Evolutionary conservation across 2,113 vertebrate species (phyloP), one percentile per base, ranked within the genome.

Genomic region (Toxotes jaculatrix): DNA sequence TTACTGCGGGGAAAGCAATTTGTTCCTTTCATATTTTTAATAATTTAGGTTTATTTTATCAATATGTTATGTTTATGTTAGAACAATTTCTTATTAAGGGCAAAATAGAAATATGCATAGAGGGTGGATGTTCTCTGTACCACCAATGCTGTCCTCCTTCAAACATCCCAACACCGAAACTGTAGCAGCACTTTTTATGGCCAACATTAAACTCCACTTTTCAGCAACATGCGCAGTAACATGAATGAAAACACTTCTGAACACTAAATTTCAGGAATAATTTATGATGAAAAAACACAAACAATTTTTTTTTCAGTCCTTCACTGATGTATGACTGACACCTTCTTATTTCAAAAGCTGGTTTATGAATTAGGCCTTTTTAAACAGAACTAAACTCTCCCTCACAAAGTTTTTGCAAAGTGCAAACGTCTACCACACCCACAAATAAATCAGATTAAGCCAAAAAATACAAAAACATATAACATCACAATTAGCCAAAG

Each of bases 391-490:
- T 49, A 56, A 82, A 81, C 12, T 79, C 76, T 77, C 55, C 66
- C 82, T 78, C 36, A 17, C 53, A 70, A 4, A 59, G 19, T 66
- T 77, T 86, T 62, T 80, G 60, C 72, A 72, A 85, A 87, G 77
- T 77, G 83, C 3, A 75, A 67, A 82, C 56, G 32, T 38, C 62
- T 38, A 77, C 90, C 86, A 74, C 90, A 80, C 83, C 93, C 89
- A 82, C 63, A n/a, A 76, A 80, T 90, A 85, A 84, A 83, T 89
- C 61, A 43, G 63, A 76, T 88, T 84, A 43, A 67, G 56, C 62
- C 64, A 81, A 89, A 91, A 91, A 89, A 84, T 59, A 83, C 70
- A 80, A 86, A 86, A 88, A 68, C 76, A 86, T 78, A 83, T 63
- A 76, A 62, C 74, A 70, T 70, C 43, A 77, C 47, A 87, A 78